Base-by-base conservation (phyloP, 1,140 invertebrate genomes). In the Polypedilum pembai region DNA sequence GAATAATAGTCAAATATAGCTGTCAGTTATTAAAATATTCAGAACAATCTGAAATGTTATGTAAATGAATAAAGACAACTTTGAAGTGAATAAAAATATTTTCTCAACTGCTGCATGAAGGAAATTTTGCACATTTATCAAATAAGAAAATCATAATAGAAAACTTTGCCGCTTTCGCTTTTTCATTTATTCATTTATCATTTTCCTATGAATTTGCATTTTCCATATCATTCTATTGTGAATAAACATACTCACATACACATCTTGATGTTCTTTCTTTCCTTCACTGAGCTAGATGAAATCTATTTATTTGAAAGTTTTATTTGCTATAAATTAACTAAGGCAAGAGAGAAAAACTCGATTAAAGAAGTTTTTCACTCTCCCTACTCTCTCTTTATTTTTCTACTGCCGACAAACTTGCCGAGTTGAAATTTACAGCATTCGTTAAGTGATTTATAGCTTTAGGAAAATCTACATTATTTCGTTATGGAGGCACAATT, bases 251-350 rank as follows among this genome's bases (percentile, higher is more conserved):
- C 45, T 12, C 4, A n/a, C 8, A 15, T 56, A 12, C 41, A 56
- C 4, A 56, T 12, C 45, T 56, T 33, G n/a, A n/a, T n/a, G n/a
- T 41, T 10, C 40, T 41, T 41, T 41, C 40, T 41, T 10, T 41
- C 40, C 10, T 41, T 41, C 41, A n/a, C 45, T 56, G 10, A 15
- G 12, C 45, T 56, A 56, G 45, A 56, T 56, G 45, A 56, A 56
- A 56, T 56, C 45, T 56, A 56, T 56, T 56, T 56, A 56, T 56
- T 56, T n/a, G 8, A 56, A 56, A 56, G 45, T 56, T 56, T 56
- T 56, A 56, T 56, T 56, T 56, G 45, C 45, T 69, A 69, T 69
- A 69, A 69, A 20, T 69, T 69, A 69, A 69, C 65, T 69, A 69
- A 69, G 5, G 24, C 24, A 33, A 3, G 5, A 33, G 5, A 33